These are phyloP conservation scores for Protodeltote pygarga DNA, from an alignment of 2,888 invertebrate species.

Conservation along the genomic window DNA sequence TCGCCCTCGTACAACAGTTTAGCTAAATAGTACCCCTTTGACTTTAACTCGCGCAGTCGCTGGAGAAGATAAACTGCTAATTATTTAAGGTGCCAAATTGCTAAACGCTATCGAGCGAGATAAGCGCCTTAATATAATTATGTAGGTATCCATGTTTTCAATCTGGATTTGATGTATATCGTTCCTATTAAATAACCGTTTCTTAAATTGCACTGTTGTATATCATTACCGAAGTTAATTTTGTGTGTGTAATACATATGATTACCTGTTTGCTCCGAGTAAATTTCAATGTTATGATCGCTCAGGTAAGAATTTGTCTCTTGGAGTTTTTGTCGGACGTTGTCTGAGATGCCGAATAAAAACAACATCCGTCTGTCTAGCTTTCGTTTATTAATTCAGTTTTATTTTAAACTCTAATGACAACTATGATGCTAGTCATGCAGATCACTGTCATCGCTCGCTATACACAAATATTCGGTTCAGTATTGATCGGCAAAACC, in stretches of 20 bases:
- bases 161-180: constrained; percentile 36
- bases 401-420: too few species aligned
- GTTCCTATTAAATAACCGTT: constrained; percentile 30
- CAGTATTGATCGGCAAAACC: too few species aligned
- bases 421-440: too few species aligned
- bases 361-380: background rate
- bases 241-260: constrained; percentile 31
- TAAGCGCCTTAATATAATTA: constrained; percentile 35
- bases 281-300: constrained; percentile 26
- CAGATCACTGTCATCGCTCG: too few species aligned
- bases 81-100: too few species aligned
- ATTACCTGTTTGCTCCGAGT: constrained; percentile 30
- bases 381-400: background rate
- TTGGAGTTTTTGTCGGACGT: constrained; percentile 3
- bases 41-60: constrained; percentile 25
- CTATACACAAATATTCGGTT: too few species aligned
- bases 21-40: constrained; percentile 28
- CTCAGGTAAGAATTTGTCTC: constrained; percentile 19
- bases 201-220: constrained; percentile 36
- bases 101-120: too few species aligned
- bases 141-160: constrained; percentile 26
- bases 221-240: constrained; percentile 39
- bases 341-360: constrained; percentile 12
- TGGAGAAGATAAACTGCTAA: constrained; percentile 35
- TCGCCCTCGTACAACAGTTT: constrained; percentile 17